Evolutionary conservation across 2,797 vertebrate species (phyloP), one percentile per base, ranked within the genome.

Genomic region (Erpetoichthys calabaricus): DNA sequence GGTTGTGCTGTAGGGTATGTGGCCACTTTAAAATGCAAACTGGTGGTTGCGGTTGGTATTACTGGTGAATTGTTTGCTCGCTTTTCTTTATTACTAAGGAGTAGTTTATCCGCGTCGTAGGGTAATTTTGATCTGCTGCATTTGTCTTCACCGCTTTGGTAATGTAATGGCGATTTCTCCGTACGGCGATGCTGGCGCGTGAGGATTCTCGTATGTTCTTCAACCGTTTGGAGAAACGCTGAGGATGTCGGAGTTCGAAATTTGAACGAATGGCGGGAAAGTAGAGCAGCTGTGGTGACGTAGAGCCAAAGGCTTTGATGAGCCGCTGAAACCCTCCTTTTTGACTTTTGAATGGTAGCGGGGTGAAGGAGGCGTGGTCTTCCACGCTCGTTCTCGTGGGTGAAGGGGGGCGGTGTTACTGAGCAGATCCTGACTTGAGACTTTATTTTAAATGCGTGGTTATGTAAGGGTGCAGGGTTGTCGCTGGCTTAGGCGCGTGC

Each of bases 241-340:
- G 71, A 75, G 75, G 73, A 71, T 75, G 71, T 74, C 75, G 67
- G 73, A 73, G 75, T 70, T 70, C 61, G 67, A 65, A 47, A 72
- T 82, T 84, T 73, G 78, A 84, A 84, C 57, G 65, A 55, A 60
- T 80, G 84, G 82, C 84, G 82, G 82, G 77, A 84, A 82, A 63
- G 4, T 57, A 45, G 49, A 56, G 57, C 41, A 7, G 58, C 62
- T 59, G 6, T 63, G 60, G 60, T 60, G 56, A 60, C 70, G 70
- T 66, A 59, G 63, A 47, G 51, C 44, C 45, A 58, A 47, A 60
- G 45, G 54, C 60, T 63, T 60, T 74, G 64, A 63, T 61, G 50
- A 54, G 44, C 25, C 25, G 25, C 67, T 68, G 67, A 57, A 52
- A 67, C 72, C 56, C 68, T 70, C 56, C 75, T 68, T 75, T 75